Base-by-base conservation (phyloP, 2,797 vertebrate genomes). In the Dipus sagitta region DNA sequence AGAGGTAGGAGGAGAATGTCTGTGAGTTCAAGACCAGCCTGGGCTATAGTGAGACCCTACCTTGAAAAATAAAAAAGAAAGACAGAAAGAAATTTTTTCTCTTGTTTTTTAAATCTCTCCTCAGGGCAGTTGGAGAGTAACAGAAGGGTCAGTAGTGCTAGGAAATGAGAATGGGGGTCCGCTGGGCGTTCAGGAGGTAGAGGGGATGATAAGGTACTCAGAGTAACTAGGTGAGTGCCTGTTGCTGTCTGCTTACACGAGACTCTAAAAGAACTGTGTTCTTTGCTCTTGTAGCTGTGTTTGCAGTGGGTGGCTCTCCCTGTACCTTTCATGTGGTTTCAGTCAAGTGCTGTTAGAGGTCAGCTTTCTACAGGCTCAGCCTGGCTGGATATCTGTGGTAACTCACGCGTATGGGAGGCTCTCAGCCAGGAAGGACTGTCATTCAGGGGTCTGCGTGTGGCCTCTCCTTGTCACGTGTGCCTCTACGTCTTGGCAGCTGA, bases 251-350 rank as follows among this genome's bases (percentile, higher is more conserved):
- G 18, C n/a, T 74, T 24, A 5, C 42, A 88, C 24, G 75, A 88
- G 88, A 75, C 68, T 47, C 60, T 83, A 54, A 92, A 88, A 93
- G 13, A 24, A 54, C 5, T 68, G 88, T 26, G n/a, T 74, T 79
- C 34, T 85, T 47, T 4, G 52, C 14, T 65, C 4, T 71, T 2
- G 8, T 11, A 9, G 47, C 47, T 47, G 47, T 47, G 47, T 47
- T 47, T 47, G 47, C 47, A 47, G 47, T 47, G 15, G 71, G 70
- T 82, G 74, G 34, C n/a, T 80, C 28, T 92, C 54, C 12, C 9
- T 70, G 64, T 4, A 21, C 65, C 23, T 85, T 85, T 71, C 68
- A 34, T 83, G 26, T 54, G 62, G 30, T 17, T 58, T 28, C 84
- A 9, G 24, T 60, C 74, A 64, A 8, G 52, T 38, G 6, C 24